Base-by-base conservation (phyloP, 2,797 vertebrate genomes). In the Neomorphus geoffroyi region DNA sequence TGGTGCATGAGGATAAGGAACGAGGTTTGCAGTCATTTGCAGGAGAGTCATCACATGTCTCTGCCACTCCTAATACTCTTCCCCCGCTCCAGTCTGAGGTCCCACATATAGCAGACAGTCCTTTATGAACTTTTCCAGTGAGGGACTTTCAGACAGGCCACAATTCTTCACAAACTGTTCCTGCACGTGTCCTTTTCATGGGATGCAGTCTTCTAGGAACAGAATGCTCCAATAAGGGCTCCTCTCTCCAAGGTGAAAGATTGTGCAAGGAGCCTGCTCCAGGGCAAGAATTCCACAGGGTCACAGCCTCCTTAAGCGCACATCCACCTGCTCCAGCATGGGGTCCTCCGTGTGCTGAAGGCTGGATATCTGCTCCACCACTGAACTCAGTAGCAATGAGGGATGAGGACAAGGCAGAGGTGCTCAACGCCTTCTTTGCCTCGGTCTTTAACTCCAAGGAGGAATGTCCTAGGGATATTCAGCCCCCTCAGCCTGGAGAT, bases 291-390 rank as follows among this genome's bases (percentile, higher is more conserved):
- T 41, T 41, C 39, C 39, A 41, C 14, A 41, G 14, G 39, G 39
- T 41, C 39, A 41, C 39, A 41, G 39, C 14, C 39, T 41, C 39
- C 39, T 41, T 41, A 14, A 41, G 46, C 22, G 46, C 21, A 46
- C 46, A 46, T 41, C 14, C 39, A 7, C 13, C 15, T 60, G 6
- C 10, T 66, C 37, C 0, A 0, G 5, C 1, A 0, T 30, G 7
- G 27, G 6, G n/a, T 53, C 16, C 48, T 26, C 48, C 48, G 15
- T 8, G 12, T 13, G 19, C 39, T 41, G 39, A 10, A 41, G 39
- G 39, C 41, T 41, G 39, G 39, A 41, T 41, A 14, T 10, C 39
- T 41, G 14, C 39, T 14, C 39, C 14, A 41, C 39, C 39, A 41
- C n/a, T n/a, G 45, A 50, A 26, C 24, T 27, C 13, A n/a, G n/a